Conservation (phyloP, 1,140 invertebrate species). For the Megalopta genalis region DNA sequence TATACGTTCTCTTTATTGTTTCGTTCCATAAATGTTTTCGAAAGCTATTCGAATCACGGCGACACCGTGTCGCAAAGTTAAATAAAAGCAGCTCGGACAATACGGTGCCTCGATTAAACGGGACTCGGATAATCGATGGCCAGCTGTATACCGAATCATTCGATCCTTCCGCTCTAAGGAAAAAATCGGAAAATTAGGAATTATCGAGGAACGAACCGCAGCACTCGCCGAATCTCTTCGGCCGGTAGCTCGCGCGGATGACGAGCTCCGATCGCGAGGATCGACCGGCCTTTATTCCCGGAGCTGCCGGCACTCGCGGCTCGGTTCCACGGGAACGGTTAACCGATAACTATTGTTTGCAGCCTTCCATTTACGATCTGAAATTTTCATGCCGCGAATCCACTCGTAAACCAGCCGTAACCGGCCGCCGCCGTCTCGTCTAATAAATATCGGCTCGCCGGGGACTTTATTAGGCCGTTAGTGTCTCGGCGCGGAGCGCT, state of each 20-base stretch:
- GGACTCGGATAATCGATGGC: no score
- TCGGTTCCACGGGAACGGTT: constrained; percentile 28
- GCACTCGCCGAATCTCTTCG: no score
- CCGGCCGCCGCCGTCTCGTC: not conserved
- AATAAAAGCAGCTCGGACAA: no score
- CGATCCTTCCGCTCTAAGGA: no score
- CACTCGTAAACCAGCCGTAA: constrained; percentile 12
- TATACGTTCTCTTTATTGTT: no score
- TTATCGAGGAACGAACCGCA: no score
- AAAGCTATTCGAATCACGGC: no score
- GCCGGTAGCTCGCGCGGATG: not conserved
- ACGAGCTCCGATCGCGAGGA: not conserved
- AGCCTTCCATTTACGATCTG: constrained; percentile 25
- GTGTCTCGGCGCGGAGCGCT: not conserved
- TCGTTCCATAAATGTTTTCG: no score
- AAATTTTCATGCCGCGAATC: constrained; percentile 31
- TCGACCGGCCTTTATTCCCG: constrained; percentile 11
- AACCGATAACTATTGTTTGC: constrained; percentile 46
- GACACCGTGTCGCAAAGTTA: no score
- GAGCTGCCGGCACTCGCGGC: not conserved
- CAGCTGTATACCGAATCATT: no score
- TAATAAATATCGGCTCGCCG: not conserved
- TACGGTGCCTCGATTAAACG: no score
- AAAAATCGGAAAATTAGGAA: no score
- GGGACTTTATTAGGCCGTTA: not conserved